Conservation (phyloP, 2,113 vertebrate species). For the Corythornis cristatus region DNA sequence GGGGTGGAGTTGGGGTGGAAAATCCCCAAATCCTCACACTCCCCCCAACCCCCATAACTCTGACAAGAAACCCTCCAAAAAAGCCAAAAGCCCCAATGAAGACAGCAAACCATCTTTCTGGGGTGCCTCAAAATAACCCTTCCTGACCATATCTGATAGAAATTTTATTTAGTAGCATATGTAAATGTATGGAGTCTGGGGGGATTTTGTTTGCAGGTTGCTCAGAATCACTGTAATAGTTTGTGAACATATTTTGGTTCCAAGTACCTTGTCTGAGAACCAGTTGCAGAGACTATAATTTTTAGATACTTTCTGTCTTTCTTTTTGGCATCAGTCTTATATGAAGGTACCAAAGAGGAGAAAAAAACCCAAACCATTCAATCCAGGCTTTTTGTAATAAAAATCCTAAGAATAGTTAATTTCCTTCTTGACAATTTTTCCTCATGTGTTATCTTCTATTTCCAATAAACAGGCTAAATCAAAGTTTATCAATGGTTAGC, state of each 20-base stretch:
- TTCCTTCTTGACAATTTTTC: not conserved
- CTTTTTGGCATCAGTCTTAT: not conserved
- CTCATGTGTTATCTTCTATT: not conserved
- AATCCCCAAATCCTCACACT: not conserved
- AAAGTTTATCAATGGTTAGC: not conserved
- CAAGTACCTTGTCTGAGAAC: not conserved
- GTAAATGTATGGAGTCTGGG: not conserved
- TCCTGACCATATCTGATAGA: not conserved
- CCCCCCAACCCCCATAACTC: no score
- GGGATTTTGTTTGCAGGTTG: not conserved
- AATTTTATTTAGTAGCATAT: not conserved
- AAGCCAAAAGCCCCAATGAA: not conserved
- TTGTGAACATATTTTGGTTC: not conserved
- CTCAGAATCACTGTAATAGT: not conserved
- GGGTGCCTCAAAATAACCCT: not conserved
- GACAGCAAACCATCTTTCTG: not conserved
- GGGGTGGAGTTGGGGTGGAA: accelerated
- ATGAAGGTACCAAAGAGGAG: not conserved
- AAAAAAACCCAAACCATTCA: not conserved
- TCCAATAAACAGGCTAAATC: not conserved
- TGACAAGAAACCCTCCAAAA: not conserved
- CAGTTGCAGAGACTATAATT: not conserved
- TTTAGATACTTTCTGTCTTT: not conserved
- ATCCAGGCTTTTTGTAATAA: not conserved
- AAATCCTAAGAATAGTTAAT: not conserved